Evolutionary conservation across 2,797 vertebrate genomes (phyloP), one percentile per base, ranked within the genome.

Genomic region (Gymnothorax javanicus): DNA sequence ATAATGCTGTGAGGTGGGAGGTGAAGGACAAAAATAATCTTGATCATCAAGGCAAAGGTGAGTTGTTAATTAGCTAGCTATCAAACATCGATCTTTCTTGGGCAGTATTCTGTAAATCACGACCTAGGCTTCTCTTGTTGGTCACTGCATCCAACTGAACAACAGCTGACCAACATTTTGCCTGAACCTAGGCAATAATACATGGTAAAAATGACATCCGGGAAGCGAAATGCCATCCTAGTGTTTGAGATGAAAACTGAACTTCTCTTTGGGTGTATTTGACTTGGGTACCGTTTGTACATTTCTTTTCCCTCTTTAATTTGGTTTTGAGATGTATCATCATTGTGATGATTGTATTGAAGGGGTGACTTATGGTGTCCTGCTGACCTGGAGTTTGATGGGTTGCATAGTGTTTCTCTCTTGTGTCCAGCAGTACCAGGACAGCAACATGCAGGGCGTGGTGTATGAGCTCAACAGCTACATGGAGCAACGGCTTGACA

Each of bases 391-490:
- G 77, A 56, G 77, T 23, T 52, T 57, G 23, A 57, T 7, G 33
- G 84, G 69, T 84, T 84, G 86, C 86, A 87, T 73, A 23, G 54
- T 84, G 52, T 77, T n/a, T 71, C 82, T 84, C 88, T 17, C 86
- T 83, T 69, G 87, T 54, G 83, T 87, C 93, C 95, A 93, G 54
- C 95, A 99, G 99, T 99, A 99, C 95, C 97, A 98, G 96, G 98
- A 99, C 92, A 97, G 96, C 0, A 97, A 99, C 90, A 97, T 99
- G 97, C 98, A 99, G 96, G 97, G 96, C 25, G 97, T 99, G 86
- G 98, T 99, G 87, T 98, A 99, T 20, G 98, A 99, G 84, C 94
- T 99, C 75, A 98, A 99, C 95, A 98, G 97, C 95, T 98, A 98
- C 93, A 98, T 99, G 94, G 98, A 99, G 88, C 98, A 99, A 90